phyloP scores from a whole-genome alignment of 2,113 vertebrate species.

The Thymallus thymallus region DNA sequence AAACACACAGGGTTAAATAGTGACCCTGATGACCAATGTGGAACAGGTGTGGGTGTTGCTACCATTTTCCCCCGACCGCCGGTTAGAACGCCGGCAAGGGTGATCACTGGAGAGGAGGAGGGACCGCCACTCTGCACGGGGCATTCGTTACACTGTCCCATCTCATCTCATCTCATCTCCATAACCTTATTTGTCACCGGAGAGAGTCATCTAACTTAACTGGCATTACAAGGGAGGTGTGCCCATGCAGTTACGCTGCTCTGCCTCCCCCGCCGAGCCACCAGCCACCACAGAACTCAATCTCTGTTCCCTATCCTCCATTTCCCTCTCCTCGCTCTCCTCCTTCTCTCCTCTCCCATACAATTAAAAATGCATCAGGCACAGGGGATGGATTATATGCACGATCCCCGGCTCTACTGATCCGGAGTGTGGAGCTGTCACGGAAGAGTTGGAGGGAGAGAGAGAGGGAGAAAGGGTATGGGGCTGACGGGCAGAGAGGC shows the following conservation, averaged over 20 bases:
- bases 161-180: too few species aligned
- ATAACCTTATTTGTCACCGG: too few species aligned
- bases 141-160: too few species aligned
- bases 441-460: conserved; percentile 17
- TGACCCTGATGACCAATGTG: too few species aligned
- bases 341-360: conserved; percentile 42
- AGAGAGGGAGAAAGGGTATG: neutral
- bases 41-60: too few species aligned
- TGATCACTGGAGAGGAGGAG: too few species aligned
- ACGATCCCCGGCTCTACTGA: conserved; percentile 65
- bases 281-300: conserved; percentile 14
- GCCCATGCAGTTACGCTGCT: conserved; percentile 20
- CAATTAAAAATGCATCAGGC: conserved; percentile 78
- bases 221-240: conserved; percentile 25
- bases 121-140: too few species aligned
- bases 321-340: conserved; percentile 4
- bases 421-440: conserved; percentile 73
- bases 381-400: conserved; percentile 66
- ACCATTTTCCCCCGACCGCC: too few species aligned
- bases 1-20: too few species aligned
- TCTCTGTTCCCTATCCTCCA: conserved; percentile 29
- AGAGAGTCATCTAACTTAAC: conserved; percentile 8
- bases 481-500: conserved; percentile 22
- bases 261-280: conserved; percentile 23
- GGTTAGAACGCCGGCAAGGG: too few species aligned